Percentiles rank a stretch among this genome's conserved stretches.
Evolutionary conservation across 2,888 invertebrate species (phyloP).

Genomic region (Pristionchus fissidentatus): DNA sequence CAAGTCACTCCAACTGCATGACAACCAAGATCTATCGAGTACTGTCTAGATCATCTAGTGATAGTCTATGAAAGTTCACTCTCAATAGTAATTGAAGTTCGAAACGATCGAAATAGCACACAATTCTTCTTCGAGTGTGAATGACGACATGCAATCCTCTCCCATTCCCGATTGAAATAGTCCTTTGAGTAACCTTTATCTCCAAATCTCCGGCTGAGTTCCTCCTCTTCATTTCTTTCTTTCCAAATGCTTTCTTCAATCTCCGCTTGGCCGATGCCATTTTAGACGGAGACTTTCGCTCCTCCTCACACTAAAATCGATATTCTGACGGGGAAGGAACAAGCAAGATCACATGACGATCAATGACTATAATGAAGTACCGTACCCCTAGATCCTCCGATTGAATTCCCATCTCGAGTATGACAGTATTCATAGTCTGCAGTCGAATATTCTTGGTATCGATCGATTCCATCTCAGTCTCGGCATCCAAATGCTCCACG

Average conservation of each 20-base stretch:
- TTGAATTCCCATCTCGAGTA: slow-evolving; percentile 65
- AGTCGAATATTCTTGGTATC: slow-evolving; percentile 69
- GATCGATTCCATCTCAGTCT: slow-evolving; percentile 66
- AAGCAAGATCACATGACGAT: neutral
- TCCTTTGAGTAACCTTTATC: neutral
- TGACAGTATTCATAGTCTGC: slow-evolving; percentile 70
- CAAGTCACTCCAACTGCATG: no score
- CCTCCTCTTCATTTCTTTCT: slow-evolving; percentile 54
- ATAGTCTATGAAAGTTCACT: no score
- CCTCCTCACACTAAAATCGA: slow-evolving; percentile 40
- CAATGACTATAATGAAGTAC: neutral
- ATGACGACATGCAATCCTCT: slow-evolving; percentile 43
- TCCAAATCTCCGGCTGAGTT: slow-evolving; percentile 50
- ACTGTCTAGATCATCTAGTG: no score
- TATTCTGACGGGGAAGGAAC: neutral
- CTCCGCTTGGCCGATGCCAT: slow-evolving; percentile 68
- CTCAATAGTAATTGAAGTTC: no score
- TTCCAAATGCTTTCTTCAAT: slow-evolving; percentile 63
- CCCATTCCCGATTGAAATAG: neutral
- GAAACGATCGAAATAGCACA: no score
- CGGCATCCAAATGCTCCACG: slow-evolving; percentile 62
- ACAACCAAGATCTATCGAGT: no score
- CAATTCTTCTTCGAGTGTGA: no score
- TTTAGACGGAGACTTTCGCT: slow-evolving; percentile 62
- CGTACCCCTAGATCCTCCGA: slow-evolving; percentile 61